Conservation (phyloP, 2,888 invertebrate genomes). For the Hypercompe scribonia region DNA sequence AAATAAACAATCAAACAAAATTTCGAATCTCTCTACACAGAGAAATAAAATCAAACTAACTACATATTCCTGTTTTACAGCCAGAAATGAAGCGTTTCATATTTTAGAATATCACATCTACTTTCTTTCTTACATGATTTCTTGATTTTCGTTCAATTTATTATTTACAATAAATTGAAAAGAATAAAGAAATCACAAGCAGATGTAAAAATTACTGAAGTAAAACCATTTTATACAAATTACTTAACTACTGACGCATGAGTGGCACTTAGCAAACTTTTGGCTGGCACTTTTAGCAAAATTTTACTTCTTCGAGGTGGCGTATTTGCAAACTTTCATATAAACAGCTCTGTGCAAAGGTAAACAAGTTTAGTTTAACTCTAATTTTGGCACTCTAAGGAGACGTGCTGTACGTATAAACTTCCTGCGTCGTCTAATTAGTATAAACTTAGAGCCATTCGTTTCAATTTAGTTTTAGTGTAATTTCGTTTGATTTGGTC, state of each 20-base stretch:
- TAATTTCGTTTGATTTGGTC: conserved; percentile 54
- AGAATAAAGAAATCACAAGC: conserved; percentile 28
- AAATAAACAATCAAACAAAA: no score
- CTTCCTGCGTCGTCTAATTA: conserved; percentile 75
- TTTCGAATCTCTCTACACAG: no score
- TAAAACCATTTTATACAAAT: conserved; percentile 53
- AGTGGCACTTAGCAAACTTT: conserved; percentile 60
- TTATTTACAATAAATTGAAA: neutral
- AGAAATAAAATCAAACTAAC: no score
- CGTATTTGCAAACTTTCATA: conserved; percentile 76
- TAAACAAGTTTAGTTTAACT: conserved; percentile 81
- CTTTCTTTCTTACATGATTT: neutral
- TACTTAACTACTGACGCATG: conserved; percentile 54
- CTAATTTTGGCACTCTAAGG: conserved; percentile 79
- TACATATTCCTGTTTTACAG: no score
- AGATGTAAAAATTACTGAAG: conserved; percentile 43
- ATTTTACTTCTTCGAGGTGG: conserved; percentile 71
- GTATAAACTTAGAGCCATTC: conserved; percentile 75
- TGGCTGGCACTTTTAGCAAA: conserved; percentile 64
- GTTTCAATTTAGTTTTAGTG: conserved; percentile 74
- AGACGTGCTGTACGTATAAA: conserved; percentile 69
- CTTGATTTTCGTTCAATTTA: neutral
- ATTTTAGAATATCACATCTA: neutral
- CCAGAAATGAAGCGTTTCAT: no score
- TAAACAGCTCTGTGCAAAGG: conserved; percentile 74